Percentiles rank a stretch among this genome's conserved stretches.
Evolutionary conservation across 2,888 invertebrate species (phyloP).

Genomic region (Harpalus rufipes): DNA sequence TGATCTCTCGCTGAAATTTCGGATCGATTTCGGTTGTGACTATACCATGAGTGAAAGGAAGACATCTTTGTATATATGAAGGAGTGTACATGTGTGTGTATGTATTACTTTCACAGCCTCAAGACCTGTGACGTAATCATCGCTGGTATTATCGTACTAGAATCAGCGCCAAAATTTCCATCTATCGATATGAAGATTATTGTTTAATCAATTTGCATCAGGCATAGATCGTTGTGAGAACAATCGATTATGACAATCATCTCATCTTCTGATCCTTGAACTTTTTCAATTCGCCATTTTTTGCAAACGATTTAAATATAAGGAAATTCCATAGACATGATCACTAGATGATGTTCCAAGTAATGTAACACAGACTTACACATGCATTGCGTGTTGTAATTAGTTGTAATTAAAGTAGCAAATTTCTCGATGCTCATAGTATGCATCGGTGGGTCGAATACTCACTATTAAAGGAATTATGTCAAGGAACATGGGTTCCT

Average conservation of each 20-base stretch:
- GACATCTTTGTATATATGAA: background rate
- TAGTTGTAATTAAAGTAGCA: constrained; percentile 40
- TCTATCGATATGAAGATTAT: background rate
- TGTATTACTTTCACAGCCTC: constrained; percentile 44
- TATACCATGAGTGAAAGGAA: background rate
- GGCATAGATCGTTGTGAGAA: no score
- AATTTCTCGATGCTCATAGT: constrained; percentile 23
- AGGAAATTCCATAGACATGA: background rate
- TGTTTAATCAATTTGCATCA: no score
- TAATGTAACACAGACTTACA: background rate
- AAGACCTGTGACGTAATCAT: constrained; percentile 36
- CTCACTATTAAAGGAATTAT: background rate
- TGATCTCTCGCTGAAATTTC: background rate
- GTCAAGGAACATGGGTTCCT: background rate
- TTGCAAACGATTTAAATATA: background rate
- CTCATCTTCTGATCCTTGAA: background rate
- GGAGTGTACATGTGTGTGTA: constrained; percentile 21
- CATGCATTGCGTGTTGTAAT: constrained; percentile 9
- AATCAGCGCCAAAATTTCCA: constrained; percentile 8
- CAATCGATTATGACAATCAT: background rate
- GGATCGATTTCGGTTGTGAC: background rate
- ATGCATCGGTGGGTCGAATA: constrained; percentile 21
- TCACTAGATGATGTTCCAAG: background rate
- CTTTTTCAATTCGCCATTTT: background rate
- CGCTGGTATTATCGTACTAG: constrained; percentile 25